A percentile compares a stretch with the other conserved stretches of the same genome.
Evolutionary conservation across 1,140 invertebrate species (phyloP).

Genomic region (Oreohelix idahoensis): DNA sequence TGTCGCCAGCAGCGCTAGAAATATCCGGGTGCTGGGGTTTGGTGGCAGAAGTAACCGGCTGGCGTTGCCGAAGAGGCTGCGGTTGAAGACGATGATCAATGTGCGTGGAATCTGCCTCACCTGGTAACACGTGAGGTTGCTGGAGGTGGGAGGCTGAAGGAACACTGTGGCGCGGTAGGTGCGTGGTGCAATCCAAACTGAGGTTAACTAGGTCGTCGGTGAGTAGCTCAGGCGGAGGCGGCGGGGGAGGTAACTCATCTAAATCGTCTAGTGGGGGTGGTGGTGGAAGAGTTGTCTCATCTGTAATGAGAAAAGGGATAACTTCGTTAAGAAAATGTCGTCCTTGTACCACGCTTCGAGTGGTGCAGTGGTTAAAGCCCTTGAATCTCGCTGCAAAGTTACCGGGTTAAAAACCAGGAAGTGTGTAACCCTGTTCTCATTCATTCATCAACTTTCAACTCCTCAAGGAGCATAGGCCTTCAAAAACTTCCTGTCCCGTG

Average conservation of each 20-base stretch:
- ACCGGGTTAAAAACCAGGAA: too few relatives aligned
- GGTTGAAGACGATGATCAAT: background rate
- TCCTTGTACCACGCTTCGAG: too few relatives aligned
- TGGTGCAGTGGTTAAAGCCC: too few relatives aligned
- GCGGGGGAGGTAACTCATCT: constrained; percentile 36
- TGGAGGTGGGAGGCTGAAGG: background rate
- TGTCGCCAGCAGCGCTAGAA: background rate
- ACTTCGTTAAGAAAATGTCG: too few relatives aligned
- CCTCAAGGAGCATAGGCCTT: too few relatives aligned
- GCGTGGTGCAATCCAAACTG: background rate
- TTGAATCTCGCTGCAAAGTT: too few relatives aligned
- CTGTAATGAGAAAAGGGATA: background rate
- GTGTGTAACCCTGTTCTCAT: too few relatives aligned
- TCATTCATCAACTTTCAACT: too few relatives aligned
- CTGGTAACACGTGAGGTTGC: background rate
- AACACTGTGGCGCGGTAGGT: background rate
- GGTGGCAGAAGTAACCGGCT: background rate
- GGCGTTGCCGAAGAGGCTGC: background rate
- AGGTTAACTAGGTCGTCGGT: background rate
- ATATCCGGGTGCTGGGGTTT: background rate
- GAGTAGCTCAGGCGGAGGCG: constrained; percentile 24
- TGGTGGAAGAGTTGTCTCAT: constrained; percentile 30
- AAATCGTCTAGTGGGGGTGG: constrained; percentile 29
- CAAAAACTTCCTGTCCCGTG: too few relatives aligned
- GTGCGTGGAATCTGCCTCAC: background rate